Conservation (phyloP, 2,888 invertebrate species). For the Diadegma fenestrale region DNA sequence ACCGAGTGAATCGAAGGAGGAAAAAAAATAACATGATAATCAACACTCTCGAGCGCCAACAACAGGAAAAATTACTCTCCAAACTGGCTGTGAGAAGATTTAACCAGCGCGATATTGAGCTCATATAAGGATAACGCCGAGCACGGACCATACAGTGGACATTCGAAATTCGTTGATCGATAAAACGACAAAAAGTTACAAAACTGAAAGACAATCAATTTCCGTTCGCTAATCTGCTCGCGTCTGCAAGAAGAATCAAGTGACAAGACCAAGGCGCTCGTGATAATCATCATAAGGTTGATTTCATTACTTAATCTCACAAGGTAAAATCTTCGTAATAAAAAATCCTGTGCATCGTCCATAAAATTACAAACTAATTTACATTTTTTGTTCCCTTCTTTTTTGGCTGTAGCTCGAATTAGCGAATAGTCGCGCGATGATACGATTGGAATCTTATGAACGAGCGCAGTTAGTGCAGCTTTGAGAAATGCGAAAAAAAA, state of each 20-base stretch:
- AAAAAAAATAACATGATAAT: neutral
- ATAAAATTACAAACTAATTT: neutral
- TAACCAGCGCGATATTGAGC: slow-evolving; percentile 35
- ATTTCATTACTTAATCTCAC: slow-evolving; percentile 16
- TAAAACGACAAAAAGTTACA: slow-evolving; percentile 5
- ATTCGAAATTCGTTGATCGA: slow-evolving; percentile 6
- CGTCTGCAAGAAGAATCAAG: neutral
- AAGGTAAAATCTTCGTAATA: slow-evolving; percentile 25
- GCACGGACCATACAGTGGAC: neutral
- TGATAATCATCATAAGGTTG: neutral
- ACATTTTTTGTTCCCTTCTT: neutral
- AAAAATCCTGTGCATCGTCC: neutral
- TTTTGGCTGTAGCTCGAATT: neutral
- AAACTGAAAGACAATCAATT: slow-evolving; percentile 23
- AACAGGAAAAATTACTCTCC: neutral
- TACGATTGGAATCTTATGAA: neutral
- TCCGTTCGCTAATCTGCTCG: slow-evolving; percentile 17
- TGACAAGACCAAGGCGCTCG: neutral
- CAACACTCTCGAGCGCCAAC: neutral
- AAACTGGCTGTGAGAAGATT: slow-evolving; percentile 23
- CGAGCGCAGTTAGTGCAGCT: neutral
- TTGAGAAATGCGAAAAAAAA: neutral
- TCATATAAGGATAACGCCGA: slow-evolving; percentile 21
- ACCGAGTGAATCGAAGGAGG: neutral
- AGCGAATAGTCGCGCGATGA: neutral